Conservation (phyloP, 2,888 invertebrate species). For the Oscheius sp. region DNA sequence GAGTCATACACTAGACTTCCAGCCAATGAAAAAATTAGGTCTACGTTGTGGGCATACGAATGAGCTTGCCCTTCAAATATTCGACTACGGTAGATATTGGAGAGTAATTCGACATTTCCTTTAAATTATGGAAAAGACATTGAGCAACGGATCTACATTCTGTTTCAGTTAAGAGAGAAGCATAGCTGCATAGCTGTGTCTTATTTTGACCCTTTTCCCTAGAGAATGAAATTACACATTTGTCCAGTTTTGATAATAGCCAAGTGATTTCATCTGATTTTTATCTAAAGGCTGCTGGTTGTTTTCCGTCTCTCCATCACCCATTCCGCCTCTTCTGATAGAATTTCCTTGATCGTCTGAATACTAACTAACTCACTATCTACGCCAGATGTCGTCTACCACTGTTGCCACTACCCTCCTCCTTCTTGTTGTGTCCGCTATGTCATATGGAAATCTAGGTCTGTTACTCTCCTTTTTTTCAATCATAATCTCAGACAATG, state of each 20-base stretch:
- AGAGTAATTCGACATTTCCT: no score
- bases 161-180: neutral
- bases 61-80: neutral
- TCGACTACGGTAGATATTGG: no score
- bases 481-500: neutral
- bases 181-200: no score
- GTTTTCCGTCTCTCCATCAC: neutral
- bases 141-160: no score
- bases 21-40: neutral
- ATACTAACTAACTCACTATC: slow-evolving; percentile 16
- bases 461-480: neutral
- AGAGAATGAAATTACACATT: no score
- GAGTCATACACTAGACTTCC: neutral
- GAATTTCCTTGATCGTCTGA: slow-evolving; percentile 8
- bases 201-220: no score
- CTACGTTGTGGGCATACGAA: neutral
- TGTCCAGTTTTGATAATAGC: no score
- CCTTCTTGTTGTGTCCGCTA: neutral
- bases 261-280: no score
- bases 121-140: no score
- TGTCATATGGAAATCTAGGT: neutral
- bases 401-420: neutral
- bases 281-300: no score
- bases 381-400: slow-evolving; percentile 10
- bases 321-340: slow-evolving; percentile 20